Evolutionary conservation across 1,140 invertebrate species (phyloP), one percentile per base, ranked within the genome.

Genomic region (Bicyclus anynana): DNA sequence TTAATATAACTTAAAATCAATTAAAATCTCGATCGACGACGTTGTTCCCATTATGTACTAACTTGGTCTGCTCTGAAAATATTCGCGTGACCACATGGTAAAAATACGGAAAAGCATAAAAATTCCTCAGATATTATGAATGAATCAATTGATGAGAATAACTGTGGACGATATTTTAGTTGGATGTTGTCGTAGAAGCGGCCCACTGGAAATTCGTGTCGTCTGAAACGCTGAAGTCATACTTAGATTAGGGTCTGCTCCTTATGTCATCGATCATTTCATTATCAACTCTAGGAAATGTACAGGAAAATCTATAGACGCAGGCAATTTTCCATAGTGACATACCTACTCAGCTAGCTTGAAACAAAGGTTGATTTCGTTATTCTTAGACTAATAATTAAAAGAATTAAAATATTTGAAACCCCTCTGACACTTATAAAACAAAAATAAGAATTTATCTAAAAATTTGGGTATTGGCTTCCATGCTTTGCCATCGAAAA

Each of bases 151-250:
- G 9, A 20, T 51, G 27, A 38, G 49, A 51, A 51, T 2, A 14
- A 35, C 17, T 23, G 14, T 21, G 17, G 17, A 23, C 20, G 27
- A 51, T 38, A 51, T 38, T 51, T 51, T 51, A 20, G 35, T 51
- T 51, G 6, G n/a, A 23, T 7, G 17, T 12, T 14, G 49, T 29
- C 35, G 33, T 20, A 13, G 26, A 16, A 35, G 12, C 55, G 21
- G 18, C 51, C 50, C 57, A 59, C 58, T 27, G 58, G 35, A 54
- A 29, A 50, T 54, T 60, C 17, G 52, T 60, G 58, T 60, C 58
- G 58, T 60, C 58, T 60, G 58, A 50, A 60, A 21, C 17, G 37
- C 18, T 60, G 51, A 60, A 40, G 44, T 60, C 58, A 60, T 44
- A 9, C 14, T 47, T 49, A 49, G 17, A 49, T 33, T 12, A 33